Evolutionary conservation across 1,140 invertebrate genomes (phyloP), one percentile per base, ranked within the genome.

Genomic region (Varroa destructor): DNA sequence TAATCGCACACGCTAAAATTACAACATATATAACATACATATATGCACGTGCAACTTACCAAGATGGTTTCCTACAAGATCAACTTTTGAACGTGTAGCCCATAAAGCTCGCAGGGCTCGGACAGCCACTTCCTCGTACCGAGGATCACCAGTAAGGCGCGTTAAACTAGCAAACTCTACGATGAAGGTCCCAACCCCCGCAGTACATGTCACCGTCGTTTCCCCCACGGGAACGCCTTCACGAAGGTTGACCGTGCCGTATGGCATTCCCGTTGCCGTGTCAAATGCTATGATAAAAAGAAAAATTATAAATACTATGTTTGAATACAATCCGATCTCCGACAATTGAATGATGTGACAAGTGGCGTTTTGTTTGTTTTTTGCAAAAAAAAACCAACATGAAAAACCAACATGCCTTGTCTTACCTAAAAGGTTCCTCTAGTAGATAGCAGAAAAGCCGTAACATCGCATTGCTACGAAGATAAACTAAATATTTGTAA

Each of bases 101-200:
- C 92, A 95, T 0, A 99, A 79, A 0, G 90, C 86, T 78, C 92
- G 85, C 12, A 99, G 78, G 14, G 96, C 96, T 80, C 91, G 88
- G 77, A 96, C 82, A 0, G 97, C 95, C 37, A 93, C 88, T 83
- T 88, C 80, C 84, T 97, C 93, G 84, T 93, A 99, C 8, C 94
- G 81, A 0, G 90, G 90, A 83, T 95, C 89, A 14, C 94, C 96
- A 46, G 95, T 99, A 1, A 99, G 83, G 70, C 93, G 83, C 74
- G 91, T 94, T 0, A 99, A 80, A 0, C 93, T 88, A 3, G 93
- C 94, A 84, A 99, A 99, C 81, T 99, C 97, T 1, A 99, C 80
- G 55, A 99, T 86, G 79, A 95, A 98, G 1, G 97, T 99, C 37
- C 25, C 95, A 64, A 98, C 91, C 10, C 95, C 93, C 46, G 96